phyloP scores from a whole-genome alignment of 2,797 vertebrate species.

The Semotilus atromaculatus region DNA sequence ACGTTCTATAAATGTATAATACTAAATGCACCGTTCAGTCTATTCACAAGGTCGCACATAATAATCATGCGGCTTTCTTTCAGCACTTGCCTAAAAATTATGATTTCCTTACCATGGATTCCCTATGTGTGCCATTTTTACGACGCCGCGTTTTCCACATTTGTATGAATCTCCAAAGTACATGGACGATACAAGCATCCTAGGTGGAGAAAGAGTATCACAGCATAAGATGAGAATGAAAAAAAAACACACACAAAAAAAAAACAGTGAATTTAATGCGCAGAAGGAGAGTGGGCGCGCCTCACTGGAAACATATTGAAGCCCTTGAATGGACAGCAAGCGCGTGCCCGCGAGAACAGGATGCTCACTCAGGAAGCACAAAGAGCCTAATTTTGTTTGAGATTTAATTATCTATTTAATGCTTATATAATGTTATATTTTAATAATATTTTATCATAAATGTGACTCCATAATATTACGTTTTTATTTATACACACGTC shows the following conservation, averaged over 20 bases:
- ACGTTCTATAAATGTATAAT: not conserved
- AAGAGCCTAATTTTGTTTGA: not conserved
- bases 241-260: slow-evolving; percentile 18
- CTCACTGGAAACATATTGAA: slow-evolving; percentile 41
- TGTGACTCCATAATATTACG: not conserved
- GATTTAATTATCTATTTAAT: not conserved
- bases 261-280: slow-evolving; percentile 74
- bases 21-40: not conserved
- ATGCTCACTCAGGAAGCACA: slow-evolving; percentile 15
- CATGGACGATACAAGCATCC: slow-evolving; percentile 59
- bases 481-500: not conserved
- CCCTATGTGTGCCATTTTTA: not conserved
- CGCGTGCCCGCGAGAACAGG: slow-evolving; percentile 45
- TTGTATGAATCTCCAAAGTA: not conserved
- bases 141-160: slow-evolving; percentile 15
- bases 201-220: slow-evolving; percentile 58
- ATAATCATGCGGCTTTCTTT: not conserved
- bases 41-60: not conserved
- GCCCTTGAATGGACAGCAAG: slow-evolving; percentile 37
- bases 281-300: slow-evolving; percentile 67
- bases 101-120: slow-evolving; percentile 22
- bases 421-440: not conserved
- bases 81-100: not conserved
- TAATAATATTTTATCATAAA: not conserved
- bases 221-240: slow-evolving; percentile 55